Percentiles rank a stretch among this genome's conserved stretches.
phyloP scores from a whole-genome alignment of 2,797 vertebrate species.

The Melanotaenia boesemani region DNA sequence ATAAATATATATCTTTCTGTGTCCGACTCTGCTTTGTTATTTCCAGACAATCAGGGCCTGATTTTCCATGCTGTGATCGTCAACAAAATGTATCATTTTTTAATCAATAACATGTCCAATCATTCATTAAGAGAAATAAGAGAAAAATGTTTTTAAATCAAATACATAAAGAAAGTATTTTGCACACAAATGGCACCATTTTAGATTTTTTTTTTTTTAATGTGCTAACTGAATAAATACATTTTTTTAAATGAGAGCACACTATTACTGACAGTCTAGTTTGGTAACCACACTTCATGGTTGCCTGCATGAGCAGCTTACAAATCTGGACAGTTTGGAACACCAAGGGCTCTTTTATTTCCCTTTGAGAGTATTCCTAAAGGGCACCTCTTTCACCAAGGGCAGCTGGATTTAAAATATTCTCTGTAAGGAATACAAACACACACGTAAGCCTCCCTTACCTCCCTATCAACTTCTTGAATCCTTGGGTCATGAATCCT shows the following conservation, averaged over 20 bases:
- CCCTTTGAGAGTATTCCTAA: conserved; percentile 2
- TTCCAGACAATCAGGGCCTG: background rate
- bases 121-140: no score
- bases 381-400: conserved; percentile 14
- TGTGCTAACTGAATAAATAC: background rate
- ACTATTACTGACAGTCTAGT: background rate
- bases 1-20: background rate
- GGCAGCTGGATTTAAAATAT: conserved; percentile 34
- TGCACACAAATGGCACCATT: no score
- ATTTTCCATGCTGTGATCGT: background rate
- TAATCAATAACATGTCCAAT: background rate
- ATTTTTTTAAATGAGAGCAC: background rate
- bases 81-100: background rate
- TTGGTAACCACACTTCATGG: background rate
- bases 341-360: conserved; percentile 11
- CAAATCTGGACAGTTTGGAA: conserved; percentile 20
- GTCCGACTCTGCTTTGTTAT: background rate
- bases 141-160: no score
- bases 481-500: conserved; percentile 5
- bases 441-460: conserved; percentile 6
- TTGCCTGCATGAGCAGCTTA: conserved; percentile 2
- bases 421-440: conserved; percentile 15
- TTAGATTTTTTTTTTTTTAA: no score
- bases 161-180: no score
- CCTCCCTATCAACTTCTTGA: background rate